Evolutionary conservation across 2,797 vertebrate species (phyloP).

Genomic region (Hippocampus kuda): DNA sequence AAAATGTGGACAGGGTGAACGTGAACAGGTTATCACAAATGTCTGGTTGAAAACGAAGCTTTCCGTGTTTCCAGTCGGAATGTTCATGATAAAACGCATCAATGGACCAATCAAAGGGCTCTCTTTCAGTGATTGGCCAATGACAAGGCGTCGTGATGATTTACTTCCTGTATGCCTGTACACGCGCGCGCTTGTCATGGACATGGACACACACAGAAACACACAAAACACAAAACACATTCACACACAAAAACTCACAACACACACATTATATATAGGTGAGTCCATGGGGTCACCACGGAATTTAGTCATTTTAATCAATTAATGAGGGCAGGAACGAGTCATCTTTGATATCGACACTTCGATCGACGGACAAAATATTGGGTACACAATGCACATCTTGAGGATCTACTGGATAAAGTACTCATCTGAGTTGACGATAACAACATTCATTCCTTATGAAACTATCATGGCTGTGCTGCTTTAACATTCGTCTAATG

Average conservation of each 20-base stretch:
- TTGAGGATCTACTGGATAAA: background rate
- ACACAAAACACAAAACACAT: no score
- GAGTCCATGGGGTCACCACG: background rate
- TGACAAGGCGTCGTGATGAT: background rate
- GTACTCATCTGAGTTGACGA: background rate
- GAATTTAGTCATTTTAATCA: background rate
- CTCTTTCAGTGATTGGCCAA: background rate
- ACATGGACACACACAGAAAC: no score
- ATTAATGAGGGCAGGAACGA: background rate
- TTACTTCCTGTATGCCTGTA: background rate
- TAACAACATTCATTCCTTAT: background rate
- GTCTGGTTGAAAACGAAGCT: background rate
- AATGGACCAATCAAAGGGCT: background rate
- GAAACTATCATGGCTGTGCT: background rate
- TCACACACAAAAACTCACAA: no score
- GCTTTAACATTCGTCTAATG: background rate
- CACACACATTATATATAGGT: no score
- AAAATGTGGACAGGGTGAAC: background rate
- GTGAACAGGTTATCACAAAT: background rate
- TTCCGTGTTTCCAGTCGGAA: background rate
- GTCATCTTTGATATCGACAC: background rate
- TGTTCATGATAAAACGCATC: background rate
- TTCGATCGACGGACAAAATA: background rate
- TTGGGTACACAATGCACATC: background rate
- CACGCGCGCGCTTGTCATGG: background rate